These are phyloP conservation scores for Metellina segmentata DNA, from an alignment of 2,888 invertebrate species.

Conservation along the genomic window DNA sequence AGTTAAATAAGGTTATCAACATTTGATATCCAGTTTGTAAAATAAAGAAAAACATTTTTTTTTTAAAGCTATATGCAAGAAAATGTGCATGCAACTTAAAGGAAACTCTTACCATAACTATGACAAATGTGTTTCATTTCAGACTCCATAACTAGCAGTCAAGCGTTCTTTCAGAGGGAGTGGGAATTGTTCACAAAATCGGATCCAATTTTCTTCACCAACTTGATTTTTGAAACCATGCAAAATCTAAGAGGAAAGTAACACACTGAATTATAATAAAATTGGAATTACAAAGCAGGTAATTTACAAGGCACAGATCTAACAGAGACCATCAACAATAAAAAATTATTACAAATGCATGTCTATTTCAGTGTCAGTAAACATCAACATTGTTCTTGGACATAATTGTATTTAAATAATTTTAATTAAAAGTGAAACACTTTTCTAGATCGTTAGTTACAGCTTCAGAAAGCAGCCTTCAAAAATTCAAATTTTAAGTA, in stretches of 20 bases:
- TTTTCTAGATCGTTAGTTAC: too few relatives aligned
- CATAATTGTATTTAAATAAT: too few relatives aligned
- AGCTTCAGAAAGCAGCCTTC: too few relatives aligned
- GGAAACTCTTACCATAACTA: conserved; percentile 13
- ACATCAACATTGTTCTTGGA: too few relatives aligned
- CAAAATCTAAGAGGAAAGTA: conserved; percentile 88
- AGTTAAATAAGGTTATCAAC: too few relatives aligned
- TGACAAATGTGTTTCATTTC: conserved; percentile 80
- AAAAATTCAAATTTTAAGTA: too few relatives aligned
- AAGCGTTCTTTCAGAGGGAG: conserved; percentile 94
- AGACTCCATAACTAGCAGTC: conserved; percentile 91
- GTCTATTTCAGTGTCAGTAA: too few relatives aligned
- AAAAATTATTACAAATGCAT: background rate
- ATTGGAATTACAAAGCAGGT: background rate
- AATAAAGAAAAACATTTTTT: conserved; percentile 30
- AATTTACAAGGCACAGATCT: background rate
- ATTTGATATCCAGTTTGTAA: conserved; percentile 3
- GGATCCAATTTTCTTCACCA: conserved; percentile 98
- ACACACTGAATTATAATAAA: too few relatives aligned
- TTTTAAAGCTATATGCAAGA: background rate
- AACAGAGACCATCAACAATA: background rate
- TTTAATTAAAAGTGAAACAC: too few relatives aligned
- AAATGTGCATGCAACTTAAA: background rate
- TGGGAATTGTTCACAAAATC: conserved; percentile 98
- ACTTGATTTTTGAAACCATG: conserved; percentile 99